Percentiles rank a stretch among this genome's conserved stretches.
These are phyloP conservation scores for Philereme vetulata DNA, from an alignment of 2,888 invertebrate species.

Conservation along the genomic window DNA sequence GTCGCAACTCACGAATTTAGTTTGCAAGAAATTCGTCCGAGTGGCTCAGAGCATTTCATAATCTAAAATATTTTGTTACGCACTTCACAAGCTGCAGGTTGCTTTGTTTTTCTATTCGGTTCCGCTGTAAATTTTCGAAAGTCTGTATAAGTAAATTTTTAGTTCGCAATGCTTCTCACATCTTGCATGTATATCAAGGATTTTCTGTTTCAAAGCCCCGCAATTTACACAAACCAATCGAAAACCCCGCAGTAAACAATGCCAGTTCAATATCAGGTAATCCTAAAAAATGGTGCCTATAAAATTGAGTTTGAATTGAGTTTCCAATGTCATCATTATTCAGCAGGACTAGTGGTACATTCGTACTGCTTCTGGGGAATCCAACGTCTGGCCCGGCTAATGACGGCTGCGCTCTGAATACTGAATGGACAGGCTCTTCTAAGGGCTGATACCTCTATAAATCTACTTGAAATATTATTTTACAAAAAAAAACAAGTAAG, in stretches of 20 bases:
- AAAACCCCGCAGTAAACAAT: conserved; percentile 17
- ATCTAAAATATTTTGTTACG: conserved; percentile 15
- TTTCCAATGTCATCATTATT: conserved; percentile 71
- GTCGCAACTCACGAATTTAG: conserved; percentile 24
- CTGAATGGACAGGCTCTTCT: conserved; percentile 57
- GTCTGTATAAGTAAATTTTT: background rate
- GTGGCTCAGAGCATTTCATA: conserved; percentile 16
- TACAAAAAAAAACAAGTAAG: conserved; percentile 18
- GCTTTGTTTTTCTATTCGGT: too few species aligned
- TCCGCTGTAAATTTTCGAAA: background rate
- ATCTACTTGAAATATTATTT: conserved; percentile 28
- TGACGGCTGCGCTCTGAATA: conserved; percentile 75
- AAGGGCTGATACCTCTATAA: conserved; percentile 41
- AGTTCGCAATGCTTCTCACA: background rate
- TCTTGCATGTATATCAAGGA: conserved; percentile 11
- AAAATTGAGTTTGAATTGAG: conserved; percentile 56
- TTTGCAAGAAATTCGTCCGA: conserved; percentile 22
- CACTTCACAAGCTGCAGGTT: background rate
- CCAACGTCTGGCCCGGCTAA: conserved; percentile 75
- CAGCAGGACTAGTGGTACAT: conserved; percentile 60
- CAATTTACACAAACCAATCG: conserved; percentile 10
- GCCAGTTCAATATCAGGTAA: conserved; percentile 31
- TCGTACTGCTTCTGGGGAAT: conserved; percentile 71
- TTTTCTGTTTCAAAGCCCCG: conserved; percentile 12
- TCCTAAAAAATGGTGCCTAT: conserved; percentile 41